phyloP scores from a whole-genome alignment of 2,797 vertebrate genomes.

The Tachyglossus aculeatus region DNA sequence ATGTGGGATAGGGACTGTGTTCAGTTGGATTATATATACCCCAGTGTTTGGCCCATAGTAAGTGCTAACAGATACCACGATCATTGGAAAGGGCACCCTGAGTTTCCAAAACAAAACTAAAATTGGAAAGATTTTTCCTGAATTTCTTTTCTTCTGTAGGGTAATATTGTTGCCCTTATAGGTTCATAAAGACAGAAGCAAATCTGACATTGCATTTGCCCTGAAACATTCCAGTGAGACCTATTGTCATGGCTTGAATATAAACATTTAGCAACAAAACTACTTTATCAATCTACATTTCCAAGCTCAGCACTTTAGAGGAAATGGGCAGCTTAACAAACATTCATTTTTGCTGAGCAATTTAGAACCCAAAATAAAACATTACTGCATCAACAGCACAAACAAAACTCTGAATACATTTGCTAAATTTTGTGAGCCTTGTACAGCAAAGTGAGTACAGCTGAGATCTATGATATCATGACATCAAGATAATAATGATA shows the following conservation, averaged over 20 bases:
- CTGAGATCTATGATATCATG: conserved; percentile 22
- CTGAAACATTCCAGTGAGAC: conserved; percentile 22
- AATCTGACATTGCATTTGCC: conserved; percentile 11
- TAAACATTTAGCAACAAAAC: conserved; percentile 50
- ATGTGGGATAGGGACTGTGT: too few relatives aligned
- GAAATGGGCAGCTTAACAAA: conserved; percentile 58
- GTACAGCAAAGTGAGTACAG: conserved; percentile 48
- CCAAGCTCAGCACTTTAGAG: conserved; percentile 48
- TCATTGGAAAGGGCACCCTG: too few relatives aligned
- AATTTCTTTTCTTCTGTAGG: not conserved
- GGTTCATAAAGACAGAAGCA: not conserved
- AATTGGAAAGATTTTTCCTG: not conserved
- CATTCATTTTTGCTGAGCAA: conserved; percentile 60
- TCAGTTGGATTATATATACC: too few relatives aligned
- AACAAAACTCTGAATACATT: conserved; percentile 61
- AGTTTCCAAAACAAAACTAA: conserved; percentile 10
- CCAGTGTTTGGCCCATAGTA: not conserved
- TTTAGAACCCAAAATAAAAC: conserved; percentile 53
- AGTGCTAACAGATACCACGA: not conserved
- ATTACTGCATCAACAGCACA: conserved; percentile 55
- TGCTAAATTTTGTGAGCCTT: conserved; percentile 43
- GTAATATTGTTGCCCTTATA: not conserved
- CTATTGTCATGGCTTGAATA: conserved; percentile 23
- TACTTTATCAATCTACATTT: conserved; percentile 47
- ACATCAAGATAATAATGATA: too few relatives aligned